phyloP scores from a whole-genome alignment of 2,797 vertebrate species.

The Poecilia picta region DNA sequence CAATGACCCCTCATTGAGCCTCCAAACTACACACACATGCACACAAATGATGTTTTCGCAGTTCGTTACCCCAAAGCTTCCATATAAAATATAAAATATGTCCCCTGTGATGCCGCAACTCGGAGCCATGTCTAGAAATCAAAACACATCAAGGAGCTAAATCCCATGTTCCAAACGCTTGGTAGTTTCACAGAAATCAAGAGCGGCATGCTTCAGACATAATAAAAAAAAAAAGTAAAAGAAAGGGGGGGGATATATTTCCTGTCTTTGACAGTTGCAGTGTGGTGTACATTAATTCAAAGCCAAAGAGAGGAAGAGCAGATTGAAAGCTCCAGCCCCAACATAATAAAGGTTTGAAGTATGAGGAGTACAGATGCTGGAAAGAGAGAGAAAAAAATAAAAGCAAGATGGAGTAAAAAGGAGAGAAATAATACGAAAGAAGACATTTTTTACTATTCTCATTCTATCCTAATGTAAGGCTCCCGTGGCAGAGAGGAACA shows the following conservation, averaged over 20 bases:
- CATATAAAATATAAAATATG: constrained; percentile 57
- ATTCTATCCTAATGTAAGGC: constrained; percentile 83
- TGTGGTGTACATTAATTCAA: constrained; percentile 61
- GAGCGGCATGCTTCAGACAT: constrained; percentile 29
- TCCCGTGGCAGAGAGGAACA: constrained; percentile 55
- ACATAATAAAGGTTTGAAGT: constrained; percentile 56
- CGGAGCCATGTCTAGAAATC: constrained; percentile 60
- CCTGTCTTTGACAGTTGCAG: constrained; percentile 53
- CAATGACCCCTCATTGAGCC: constrained; percentile 50
- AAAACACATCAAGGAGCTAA: constrained; percentile 43
- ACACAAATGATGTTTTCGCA: constrained; percentile 52
- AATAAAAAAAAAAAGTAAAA: neutral
- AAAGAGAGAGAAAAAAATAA: constrained; percentile 22
- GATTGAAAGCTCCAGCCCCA: constrained; percentile 38
- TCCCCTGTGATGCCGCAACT: constrained; percentile 46
- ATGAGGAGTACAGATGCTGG: constrained; percentile 27
- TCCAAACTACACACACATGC: constrained; percentile 26
- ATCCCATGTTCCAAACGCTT: constrained; percentile 46
- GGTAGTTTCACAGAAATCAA: constrained; percentile 39
- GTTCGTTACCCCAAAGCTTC: constrained; percentile 40
- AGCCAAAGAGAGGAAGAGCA: constrained; percentile 59
- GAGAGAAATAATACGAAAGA: constrained; percentile 74
- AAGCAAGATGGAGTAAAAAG: constrained; percentile 42
- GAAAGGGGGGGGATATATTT: constrained; percentile 32
- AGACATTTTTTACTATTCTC: constrained; percentile 82